Percentiles rank a stretch among this genome's conserved stretches.
Evolutionary conservation across 2,113 vertebrate genomes (phyloP).

Genomic region (Notiomystis cincta): DNA sequence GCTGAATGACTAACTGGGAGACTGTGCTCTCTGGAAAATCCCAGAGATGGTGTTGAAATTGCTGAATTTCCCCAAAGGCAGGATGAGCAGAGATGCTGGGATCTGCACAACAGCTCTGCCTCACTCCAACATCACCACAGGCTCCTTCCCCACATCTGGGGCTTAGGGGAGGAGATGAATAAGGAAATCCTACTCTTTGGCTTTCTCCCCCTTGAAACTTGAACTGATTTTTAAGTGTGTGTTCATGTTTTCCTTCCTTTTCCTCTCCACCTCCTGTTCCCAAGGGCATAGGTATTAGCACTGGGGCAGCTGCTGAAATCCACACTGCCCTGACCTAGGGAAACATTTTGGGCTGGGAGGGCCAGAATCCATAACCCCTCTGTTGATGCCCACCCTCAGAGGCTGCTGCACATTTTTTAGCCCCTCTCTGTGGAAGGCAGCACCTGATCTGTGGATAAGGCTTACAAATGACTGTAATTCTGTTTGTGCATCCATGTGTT

Average conservation of each 20-base stretch:
- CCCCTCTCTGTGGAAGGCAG: background rate
- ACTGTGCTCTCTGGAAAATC: background rate
- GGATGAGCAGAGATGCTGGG: background rate
- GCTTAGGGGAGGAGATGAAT: background rate
- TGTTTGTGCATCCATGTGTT: background rate
- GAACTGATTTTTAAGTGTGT: background rate
- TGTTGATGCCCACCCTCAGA: background rate
- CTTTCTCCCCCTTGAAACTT: background rate
- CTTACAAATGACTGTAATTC: background rate
- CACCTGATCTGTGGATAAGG: fast-evolving
- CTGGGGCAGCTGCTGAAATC: background rate
- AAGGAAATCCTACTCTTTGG: background rate
- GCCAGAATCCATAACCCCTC: background rate
- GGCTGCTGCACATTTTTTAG: background rate
- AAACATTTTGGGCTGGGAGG: background rate
- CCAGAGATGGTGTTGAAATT: background rate
- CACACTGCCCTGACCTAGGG: background rate
- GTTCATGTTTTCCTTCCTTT: background rate
- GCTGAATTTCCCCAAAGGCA: background rate
- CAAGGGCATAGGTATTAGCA: background rate
- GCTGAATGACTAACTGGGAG: background rate
- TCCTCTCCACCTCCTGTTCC: background rate
- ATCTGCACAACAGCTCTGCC: background rate
- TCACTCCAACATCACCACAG: background rate
- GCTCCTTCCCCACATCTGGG: background rate